A percentile compares a stretch with the other conserved stretches of the same genome.
Conservation (phyloP, 2,888 invertebrate species). For the Pycnomerus fuliginosus region DNA sequence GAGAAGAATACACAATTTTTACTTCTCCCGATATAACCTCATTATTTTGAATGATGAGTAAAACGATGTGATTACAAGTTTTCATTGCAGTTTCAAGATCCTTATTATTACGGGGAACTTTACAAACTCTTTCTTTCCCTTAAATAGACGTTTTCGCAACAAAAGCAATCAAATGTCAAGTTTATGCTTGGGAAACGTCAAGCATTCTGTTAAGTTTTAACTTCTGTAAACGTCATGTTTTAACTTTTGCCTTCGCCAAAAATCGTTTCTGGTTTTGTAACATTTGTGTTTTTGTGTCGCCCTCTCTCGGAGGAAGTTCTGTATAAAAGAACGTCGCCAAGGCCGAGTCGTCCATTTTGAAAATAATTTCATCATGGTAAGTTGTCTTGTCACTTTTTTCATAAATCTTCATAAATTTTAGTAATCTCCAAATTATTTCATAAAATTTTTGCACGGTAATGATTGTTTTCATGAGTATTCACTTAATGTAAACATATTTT, state of each 20-base stretch:
- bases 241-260: too few relatives aligned
- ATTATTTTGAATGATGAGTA: too few relatives aligned
- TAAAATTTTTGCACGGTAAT: neutral
- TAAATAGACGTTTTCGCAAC: neutral
- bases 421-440: conserved; percentile 1
- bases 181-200: too few relatives aligned
- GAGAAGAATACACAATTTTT: too few relatives aligned
- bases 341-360: conserved; percentile 17
- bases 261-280: neutral
- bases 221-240: too few relatives aligned
- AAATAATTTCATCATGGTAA: conserved; percentile 8
- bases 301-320: neutral
- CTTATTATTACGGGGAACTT: neutral
- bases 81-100: too few relatives aligned
- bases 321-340: conserved; percentile 9
- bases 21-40: too few relatives aligned
- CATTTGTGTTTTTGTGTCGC: conserved; percentile 1
- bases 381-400: conserved; percentile 2
- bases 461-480: neutral
- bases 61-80: too few relatives aligned
- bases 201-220: too few relatives aligned
- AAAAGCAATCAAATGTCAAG: too few relatives aligned
- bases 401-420: conserved; percentile 2
- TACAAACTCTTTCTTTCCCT: neutral
- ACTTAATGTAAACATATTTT: neutral